Conservation (phyloP, 1,140 invertebrate genomes). For the Nilaparvata lugens region DNA sequence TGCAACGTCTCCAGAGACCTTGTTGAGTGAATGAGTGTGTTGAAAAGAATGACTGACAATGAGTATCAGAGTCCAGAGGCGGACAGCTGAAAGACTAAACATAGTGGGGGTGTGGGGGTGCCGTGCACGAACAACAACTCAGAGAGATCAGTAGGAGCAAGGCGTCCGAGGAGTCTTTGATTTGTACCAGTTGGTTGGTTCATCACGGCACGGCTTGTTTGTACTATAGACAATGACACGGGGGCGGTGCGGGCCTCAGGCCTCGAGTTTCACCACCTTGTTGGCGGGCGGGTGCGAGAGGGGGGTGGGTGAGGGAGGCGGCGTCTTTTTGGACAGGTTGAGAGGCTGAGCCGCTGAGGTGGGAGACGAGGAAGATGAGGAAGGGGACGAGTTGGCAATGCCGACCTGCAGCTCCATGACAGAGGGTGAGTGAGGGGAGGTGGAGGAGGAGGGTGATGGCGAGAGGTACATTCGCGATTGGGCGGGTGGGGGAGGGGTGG, state of each 20-base stretch:
- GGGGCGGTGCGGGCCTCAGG: constrained; percentile 33
- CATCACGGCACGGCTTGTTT: constrained; percentile 21
- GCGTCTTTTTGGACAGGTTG: constrained; percentile 81
- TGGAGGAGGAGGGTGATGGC: constrained; percentile 38
- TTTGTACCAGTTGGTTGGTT: constrained; percentile 26
- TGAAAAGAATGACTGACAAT: not conserved
- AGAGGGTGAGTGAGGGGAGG: constrained; percentile 33
- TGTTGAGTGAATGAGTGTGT: not conserved
- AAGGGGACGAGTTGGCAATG: constrained; percentile 43
- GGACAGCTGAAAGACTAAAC: not conserved
- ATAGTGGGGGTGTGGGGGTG: not conserved
- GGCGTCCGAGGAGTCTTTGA: constrained; percentile 21
- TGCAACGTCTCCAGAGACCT: not conserved
- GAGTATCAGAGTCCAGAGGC: not conserved
- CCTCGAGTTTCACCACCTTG: constrained; percentile 47
- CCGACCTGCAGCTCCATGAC: constrained; percentile 71
- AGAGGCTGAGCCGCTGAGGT: constrained; percentile 57
- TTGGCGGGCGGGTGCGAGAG: constrained; percentile 34
- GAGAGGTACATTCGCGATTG: constrained; percentile 12
- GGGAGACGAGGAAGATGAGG: too few species aligned
- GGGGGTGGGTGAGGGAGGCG: constrained; percentile 60
- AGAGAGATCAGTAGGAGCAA: constrained; percentile 26
- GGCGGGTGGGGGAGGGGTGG: constrained; percentile 15
- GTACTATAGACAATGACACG: constrained; percentile 26
- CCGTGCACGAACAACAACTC: constrained; percentile 16